A percentile compares a stretch with the other conserved stretches of the same genome.
Evolutionary conservation across 1,140 invertebrate species (phyloP).

Genomic region (Philopotamus ludificatus): DNA sequence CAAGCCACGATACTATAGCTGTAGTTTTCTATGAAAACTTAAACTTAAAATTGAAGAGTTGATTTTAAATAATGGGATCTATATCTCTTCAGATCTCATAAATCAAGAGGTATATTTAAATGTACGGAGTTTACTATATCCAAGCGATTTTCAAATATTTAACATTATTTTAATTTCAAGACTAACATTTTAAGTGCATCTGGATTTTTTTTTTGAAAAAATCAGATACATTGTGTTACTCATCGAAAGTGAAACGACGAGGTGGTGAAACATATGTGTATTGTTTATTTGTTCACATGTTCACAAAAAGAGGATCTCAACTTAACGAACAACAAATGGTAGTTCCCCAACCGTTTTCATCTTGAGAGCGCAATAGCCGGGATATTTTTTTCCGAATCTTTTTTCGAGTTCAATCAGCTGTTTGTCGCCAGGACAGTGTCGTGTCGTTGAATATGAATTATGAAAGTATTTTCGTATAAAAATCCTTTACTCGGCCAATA

Average conservation of each 20-base stretch:
- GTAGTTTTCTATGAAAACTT: too few relatives aligned
- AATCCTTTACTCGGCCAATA: conserved; percentile 24
- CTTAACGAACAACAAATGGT: not conserved
- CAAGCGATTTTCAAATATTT: too few relatives aligned
- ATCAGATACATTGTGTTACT: conserved; percentile 17
- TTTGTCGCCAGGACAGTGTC: not conserved
- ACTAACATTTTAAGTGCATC: not conserved
- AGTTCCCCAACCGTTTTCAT: not conserved
- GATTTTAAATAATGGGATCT: too few relatives aligned
- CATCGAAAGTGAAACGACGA: conserved; percentile 24
- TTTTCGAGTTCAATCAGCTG: too few relatives aligned
- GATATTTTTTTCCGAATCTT: too few relatives aligned
- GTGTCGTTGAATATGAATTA: conserved; percentile 12
- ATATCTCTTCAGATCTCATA: too few relatives aligned
- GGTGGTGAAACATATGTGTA: conserved; percentile 24
- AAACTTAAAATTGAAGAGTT: too few relatives aligned
- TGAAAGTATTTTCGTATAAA: conserved; percentile 11
- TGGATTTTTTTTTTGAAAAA: not conserved
- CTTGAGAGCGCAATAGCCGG: too few relatives aligned
- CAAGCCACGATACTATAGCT: too few relatives aligned
- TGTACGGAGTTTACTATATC: too few relatives aligned
- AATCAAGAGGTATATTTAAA: too few relatives aligned
- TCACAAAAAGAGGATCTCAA: not conserved
- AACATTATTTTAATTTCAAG: not conserved
- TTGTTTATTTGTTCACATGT: conserved; percentile 19